Base-by-base conservation (phyloP, 2,888 invertebrate species). In the Lordiphosa andalusiaca region DNA sequence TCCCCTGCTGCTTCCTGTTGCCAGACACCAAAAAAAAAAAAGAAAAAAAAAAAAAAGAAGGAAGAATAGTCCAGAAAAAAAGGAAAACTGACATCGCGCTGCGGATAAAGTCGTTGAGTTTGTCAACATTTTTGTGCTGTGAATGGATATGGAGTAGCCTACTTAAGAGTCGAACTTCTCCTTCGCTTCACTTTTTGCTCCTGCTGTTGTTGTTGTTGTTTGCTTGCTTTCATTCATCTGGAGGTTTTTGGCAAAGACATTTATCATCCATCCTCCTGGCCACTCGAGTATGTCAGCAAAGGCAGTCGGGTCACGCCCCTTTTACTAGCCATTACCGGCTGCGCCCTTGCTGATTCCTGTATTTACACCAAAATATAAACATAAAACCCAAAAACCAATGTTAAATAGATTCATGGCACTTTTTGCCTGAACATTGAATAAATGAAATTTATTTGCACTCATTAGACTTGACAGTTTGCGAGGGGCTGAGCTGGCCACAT, bases 361-460 rank as follows among this genome's bases (percentile, higher is more conserved):
- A 83, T 60, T 30, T 30, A 30, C 30, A 30, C 30, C 30, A 9
- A 30, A 30, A 33, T 16, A 42, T 25, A 19, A 38, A 37, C 13
- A 36, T 16, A 58, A 51, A 59, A 62, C 58, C 67, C 59, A 69
- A 70, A 61, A 70, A 64, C 71, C 63, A 78, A 81, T 84, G 78
- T 81, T 80, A 74, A 80, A 81, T 69, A 81, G 69, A 84, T 80
- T 77, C 77, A 77, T 77, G 63, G 56, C 58, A 53, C 60, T 82
- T 66, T 69, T 81, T 58, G 56, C 62, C 40, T 33, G 39, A 58
- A 38, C 42, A 38, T 58, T 58, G 59, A 68, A 72, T 69, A 73
- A 61, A 72, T 78, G 82, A 80, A 63, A 80, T 81, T 81, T 84
- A 84, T 80, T 84, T 80, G 71, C 71, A 64, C 82, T 84, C 82